A percentile compares a stretch with the other conserved stretches of the same genome.
These are phyloP conservation scores for Dioctria linearis DNA, from an alignment of 2,888 invertebrate species.

Conservation along the genomic window DNA sequence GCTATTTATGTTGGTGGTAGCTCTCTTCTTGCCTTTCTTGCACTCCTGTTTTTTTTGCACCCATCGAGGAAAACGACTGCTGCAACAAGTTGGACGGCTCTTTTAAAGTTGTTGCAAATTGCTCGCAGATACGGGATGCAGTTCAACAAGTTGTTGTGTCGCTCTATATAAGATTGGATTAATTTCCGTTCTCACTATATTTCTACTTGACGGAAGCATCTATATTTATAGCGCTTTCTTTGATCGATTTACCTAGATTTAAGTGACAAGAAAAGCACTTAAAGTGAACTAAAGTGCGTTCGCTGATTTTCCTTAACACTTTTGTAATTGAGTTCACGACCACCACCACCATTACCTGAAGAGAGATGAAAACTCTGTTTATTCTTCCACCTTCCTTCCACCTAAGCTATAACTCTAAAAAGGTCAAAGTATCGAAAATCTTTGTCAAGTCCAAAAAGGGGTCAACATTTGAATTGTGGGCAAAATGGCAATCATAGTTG, in stretches of 20 bases:
- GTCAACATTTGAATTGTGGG: neutral
- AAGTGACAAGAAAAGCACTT: too few relatives aligned
- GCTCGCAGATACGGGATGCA: neutral
- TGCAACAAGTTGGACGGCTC: constrained; percentile 49
- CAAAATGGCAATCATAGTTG: neutral
- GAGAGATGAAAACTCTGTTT: too few relatives aligned
- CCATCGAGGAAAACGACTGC: constrained; percentile 13
- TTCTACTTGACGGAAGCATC: neutral
- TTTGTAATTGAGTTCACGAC: too few relatives aligned
- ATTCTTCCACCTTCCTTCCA: too few relatives aligned
- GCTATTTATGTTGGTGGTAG: constrained; percentile 38
- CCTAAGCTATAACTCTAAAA: too few relatives aligned
- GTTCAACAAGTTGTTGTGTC: constrained; percentile 44
- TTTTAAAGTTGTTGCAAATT: constrained; percentile 38
- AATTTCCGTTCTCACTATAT: neutral
- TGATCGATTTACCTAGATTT: neutral
- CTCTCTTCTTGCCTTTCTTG: constrained; percentile 21
- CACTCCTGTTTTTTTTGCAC: constrained; percentile 26
- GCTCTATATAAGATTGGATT: constrained; percentile 25
- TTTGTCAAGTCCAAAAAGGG: neutral
- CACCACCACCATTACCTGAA: too few relatives aligned
- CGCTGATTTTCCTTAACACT: too few relatives aligned
- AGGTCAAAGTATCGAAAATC: too few relatives aligned
- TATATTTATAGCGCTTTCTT: neutral
- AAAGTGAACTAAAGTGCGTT: too few relatives aligned